Percentiles rank a stretch among this genome's conserved stretches.
Evolutionary conservation across 2,888 invertebrate genomes (phyloP).

Genomic region (Hermaeophaga mercurialis): DNA sequence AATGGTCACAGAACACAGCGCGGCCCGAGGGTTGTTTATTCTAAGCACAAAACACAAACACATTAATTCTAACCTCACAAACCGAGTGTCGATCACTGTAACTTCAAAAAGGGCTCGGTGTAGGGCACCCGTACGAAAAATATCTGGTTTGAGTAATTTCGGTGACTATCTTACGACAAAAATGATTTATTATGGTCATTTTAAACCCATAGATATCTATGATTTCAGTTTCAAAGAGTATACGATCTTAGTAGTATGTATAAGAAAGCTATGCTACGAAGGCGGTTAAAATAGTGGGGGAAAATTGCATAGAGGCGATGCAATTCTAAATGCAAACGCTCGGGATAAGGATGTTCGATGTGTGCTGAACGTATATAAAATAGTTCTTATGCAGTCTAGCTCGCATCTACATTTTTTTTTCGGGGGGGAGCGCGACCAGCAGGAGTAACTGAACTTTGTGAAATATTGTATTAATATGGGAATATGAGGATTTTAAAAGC

Average conservation of each 20-base stretch:
- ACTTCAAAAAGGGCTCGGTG: constrained; percentile 18
- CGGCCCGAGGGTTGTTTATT: constrained; percentile 22
- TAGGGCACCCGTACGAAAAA: constrained; percentile 21
- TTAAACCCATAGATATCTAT: constrained; percentile 51
- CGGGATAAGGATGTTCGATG: constrained; percentile 40
- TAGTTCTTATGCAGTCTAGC: constrained; percentile 42
- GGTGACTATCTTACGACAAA: no score
- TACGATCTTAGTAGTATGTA: constrained; percentile 54
- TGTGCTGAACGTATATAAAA: constrained; percentile 41
- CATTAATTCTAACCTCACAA: constrained; percentile 37
- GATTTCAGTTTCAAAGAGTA: constrained; percentile 55
- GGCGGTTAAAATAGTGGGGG: constrained; percentile 44
- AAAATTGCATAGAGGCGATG: constrained; percentile 42
- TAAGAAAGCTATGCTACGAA: constrained; percentile 51
- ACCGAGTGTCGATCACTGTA: constrained; percentile 30
- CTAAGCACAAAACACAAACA: constrained; percentile 31
- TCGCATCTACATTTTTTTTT: constrained; percentile 42
- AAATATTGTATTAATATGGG: constrained; percentile 40
- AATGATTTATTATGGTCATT: constrained; percentile 43
- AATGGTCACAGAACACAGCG: constrained; percentile 15
- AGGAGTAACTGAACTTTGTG: constrained; percentile 42
- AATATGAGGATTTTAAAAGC: no score
- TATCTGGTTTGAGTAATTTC: no score
- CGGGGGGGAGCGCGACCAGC: constrained; percentile 31
- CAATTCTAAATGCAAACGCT: constrained; percentile 37